Percentiles rank a stretch among this genome's conserved stretches.
These are phyloP conservation scores for Apotomis turbidana DNA, from an alignment of 2,888 invertebrate species.

Conservation along the genomic window DNA sequence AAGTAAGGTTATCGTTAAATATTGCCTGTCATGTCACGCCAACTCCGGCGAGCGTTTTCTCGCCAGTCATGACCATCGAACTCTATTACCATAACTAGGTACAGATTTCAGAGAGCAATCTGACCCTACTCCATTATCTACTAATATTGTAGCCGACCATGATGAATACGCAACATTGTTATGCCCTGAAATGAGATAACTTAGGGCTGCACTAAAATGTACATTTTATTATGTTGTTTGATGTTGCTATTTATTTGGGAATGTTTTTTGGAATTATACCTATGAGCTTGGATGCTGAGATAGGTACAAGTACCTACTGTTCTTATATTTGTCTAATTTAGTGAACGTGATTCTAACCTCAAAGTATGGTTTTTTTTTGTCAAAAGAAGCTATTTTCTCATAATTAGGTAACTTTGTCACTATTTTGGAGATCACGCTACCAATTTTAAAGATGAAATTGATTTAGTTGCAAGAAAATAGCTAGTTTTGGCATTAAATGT, in stretches of 20 bases:
- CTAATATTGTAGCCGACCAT: constrained; percentile 58
- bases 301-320: no score
- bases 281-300: no score
- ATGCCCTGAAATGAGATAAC: constrained; percentile 42
- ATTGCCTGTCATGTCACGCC: constrained; percentile 43
- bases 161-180: constrained; percentile 67
- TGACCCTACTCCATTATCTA: constrained; percentile 63
- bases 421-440: no score
- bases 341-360: no score
- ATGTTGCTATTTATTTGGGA: constrained; percentile 19
- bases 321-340: no score
- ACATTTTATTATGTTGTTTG: constrained; percentile 27
- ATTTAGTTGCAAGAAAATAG: no score
- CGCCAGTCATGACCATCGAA: constrained; percentile 51
- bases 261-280: background rate
- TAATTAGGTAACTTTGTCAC: no score
- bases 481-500: no score
- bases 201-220: constrained; percentile 23
- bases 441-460: no score
- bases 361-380: no score
- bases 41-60: constrained; percentile 21
- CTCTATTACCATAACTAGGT: constrained; percentile 68
- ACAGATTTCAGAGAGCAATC: constrained; percentile 60
- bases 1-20: constrained; percentile 48
- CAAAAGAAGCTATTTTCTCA: no score